A percentile compares a stretch with the other conserved stretches of the same genome.
Evolutionary conservation across 2,113 vertebrate genomes (phyloP).

Genomic region (Gambusia affinis): DNA sequence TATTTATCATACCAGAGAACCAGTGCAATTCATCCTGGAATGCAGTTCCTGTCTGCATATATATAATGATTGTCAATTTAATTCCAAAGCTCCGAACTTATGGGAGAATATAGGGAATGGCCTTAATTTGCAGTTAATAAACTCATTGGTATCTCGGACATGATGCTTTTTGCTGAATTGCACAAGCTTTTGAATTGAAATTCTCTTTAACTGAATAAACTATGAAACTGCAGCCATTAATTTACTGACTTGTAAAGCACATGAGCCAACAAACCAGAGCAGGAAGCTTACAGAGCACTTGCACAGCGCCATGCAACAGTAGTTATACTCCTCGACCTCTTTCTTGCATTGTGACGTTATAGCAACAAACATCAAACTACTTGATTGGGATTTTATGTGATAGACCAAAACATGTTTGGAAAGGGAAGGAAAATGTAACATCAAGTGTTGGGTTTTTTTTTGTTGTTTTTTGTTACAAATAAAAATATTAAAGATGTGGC

Average conservation of each 20-base stretch:
- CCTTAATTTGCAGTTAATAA: constrained; percentile 43
- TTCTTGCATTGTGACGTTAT: background rate
- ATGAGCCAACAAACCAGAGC: background rate
- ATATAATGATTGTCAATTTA: constrained; percentile 61
- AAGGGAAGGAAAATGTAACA: background rate
- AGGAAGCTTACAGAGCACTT: constrained; percentile 1
- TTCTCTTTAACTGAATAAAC: constrained; percentile 3
- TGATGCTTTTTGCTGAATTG: constrained; percentile 21
- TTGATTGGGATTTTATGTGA: background rate
- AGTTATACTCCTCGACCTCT: background rate
- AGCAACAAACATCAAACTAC: background rate
- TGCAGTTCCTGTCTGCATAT: constrained; percentile 66
- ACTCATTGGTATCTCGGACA: constrained; percentile 5
- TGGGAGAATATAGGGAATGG: constrained; percentile 24
- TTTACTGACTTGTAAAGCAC: background rate
- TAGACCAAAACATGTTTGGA: background rate
- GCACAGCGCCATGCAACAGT: background rate
- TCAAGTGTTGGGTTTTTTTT: background rate
- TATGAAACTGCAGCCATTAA: constrained; percentile 2
- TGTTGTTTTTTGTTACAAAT: background rate
- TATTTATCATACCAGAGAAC: constrained; percentile 81
- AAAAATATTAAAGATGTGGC: background rate
- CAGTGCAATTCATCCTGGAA: constrained; percentile 81
- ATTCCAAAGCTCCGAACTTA: constrained; percentile 35
- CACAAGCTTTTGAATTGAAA: constrained; percentile 26